These are phyloP conservation scores for Morus bassanus DNA, from an alignment of 2,797 vertebrate genomes.

Conservation along the genomic window DNA sequence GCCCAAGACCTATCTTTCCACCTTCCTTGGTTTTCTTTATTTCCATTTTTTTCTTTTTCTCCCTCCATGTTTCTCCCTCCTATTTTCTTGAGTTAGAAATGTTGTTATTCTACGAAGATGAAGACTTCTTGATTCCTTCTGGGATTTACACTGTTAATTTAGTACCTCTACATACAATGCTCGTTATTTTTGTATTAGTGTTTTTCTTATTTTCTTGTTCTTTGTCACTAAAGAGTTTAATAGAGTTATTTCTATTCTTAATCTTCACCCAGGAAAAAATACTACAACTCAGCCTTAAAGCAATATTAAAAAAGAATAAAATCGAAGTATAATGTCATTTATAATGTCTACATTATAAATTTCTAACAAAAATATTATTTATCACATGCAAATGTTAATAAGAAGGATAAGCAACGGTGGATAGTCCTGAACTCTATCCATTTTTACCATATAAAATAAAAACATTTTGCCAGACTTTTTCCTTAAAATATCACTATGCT, in stretches of 20 bases:
- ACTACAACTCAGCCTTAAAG: neutral
- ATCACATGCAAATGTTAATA: neutral
- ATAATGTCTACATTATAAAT: neutral
- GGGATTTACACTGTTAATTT: neutral
- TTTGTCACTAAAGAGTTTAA: neutral
- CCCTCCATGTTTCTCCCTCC: neutral
- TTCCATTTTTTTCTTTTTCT: neutral
- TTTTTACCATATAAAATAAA: neutral
- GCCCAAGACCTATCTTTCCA: neutral
- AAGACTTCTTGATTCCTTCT: neutral
- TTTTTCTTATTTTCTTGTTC: neutral
- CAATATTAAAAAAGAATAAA: neutral
- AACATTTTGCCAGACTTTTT: neutral
- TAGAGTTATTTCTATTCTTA: neutral
- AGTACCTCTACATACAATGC: neutral
- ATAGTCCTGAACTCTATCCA: neutral
- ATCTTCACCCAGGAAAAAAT: neutral
- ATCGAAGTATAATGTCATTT: neutral
- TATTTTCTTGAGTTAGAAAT: neutral
- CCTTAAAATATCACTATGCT: neutral
- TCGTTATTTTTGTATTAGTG: neutral
- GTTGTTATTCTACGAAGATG: neutral
- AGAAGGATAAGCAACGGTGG: neutral
- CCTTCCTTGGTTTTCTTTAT: constrained; percentile 30
- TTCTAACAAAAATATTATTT: neutral